Base-by-base conservation (phyloP, 2,797 vertebrate species). In the Mormyrus proboscirostris region DNA sequence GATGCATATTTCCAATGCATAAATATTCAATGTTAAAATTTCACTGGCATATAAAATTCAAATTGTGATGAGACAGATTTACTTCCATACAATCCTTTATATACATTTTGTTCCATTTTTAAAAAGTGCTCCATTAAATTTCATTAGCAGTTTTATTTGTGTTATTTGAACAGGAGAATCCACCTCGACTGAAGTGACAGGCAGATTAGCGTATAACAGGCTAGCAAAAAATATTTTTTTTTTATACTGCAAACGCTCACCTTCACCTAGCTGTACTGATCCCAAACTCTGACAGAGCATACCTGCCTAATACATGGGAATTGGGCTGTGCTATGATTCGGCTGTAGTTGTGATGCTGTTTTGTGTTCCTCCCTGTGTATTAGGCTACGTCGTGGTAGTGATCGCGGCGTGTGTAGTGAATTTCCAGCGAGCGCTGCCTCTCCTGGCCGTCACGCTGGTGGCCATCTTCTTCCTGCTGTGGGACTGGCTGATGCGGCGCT, bases 331-430 rank as follows among this genome's bases (percentile, higher is more conserved):
- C 7, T 44, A 41, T n/a, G 14, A 79, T 79, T 2, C 2, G 4
- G 14, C 51, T 55, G 2, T 33, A 38, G 2, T 38, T 19, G 10
- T 29, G 12, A 38, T 57, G 2, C 8, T 38, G n/a, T 38, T 10
- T 12, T 0, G 5, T 3, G 50, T 14, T 65, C 82, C 84, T 3
- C 59, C 33, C 89, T 47, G 89, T 89, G 29, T 93, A 91, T 87
- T 94, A 98, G 97, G 93, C 65, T 96, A 94, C 25, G 87, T 96
- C 92, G 93, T 93, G 33, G 57, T 93, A 92, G 93, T 98, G 91
- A 95, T 94, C 84, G 93, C 95, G 2, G 97, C 97, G 50, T 97
- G 97, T 90, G 93, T 90, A 88, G 85, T 97, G 90, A 97, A 98
- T 93, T 97, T 98, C 89, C 93, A 91, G 33, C 95, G 95, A 91